Evolutionary conservation across 30 jellyfish, hydroid and myxozoan genomes (phyloP).

Genomic region (Chrysaora quinquecirrha): DNA sequence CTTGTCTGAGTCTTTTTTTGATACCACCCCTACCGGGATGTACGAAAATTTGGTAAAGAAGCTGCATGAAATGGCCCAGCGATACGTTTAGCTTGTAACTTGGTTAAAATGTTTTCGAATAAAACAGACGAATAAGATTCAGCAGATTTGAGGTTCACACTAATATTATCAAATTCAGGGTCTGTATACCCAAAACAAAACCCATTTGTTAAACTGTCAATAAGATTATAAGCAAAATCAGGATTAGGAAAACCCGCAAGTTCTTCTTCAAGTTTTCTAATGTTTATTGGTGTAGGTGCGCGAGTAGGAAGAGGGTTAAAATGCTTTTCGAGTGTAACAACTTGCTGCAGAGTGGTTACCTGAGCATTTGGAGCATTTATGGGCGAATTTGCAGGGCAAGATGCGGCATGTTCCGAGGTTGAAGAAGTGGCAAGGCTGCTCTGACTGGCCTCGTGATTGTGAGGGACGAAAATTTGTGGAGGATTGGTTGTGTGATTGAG

Average conservation of each 20-base stretch:
- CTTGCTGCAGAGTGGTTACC: slow-evolving; percentile 14
- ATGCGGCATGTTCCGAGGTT: background rate
- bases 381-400: background rate
- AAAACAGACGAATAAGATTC: background rate
- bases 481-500: background rate
- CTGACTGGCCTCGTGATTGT: too few species aligned
- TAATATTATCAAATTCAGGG: background rate
- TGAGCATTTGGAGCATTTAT: slow-evolving; percentile 9
- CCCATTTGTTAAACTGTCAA: slow-evolving; percentile 2
- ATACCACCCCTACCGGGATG: slow-evolving; percentile 35
- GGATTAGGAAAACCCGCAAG: background rate
- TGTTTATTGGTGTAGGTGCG: slow-evolving; percentile 8
- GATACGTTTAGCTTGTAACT: slow-evolving; percentile 8
- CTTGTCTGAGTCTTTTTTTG: slow-evolving; percentile 19
- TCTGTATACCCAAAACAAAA: slow-evolving; percentile 22
- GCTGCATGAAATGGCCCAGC: slow-evolving; percentile 31
- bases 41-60: slow-evolving; percentile 17
- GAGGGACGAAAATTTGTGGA: too few species aligned
- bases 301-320: slow-evolving; percentile 30
- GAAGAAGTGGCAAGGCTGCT: background rate
- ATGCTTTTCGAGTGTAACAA: background rate
- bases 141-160: slow-evolving; percentile 20
- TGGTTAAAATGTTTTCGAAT: background rate
- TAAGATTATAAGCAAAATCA: background rate
- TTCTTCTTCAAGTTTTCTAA: background rate